phyloP scores from a whole-genome alignment of 1,140 invertebrate genomes.

The Chrysoperla carnea region DNA sequence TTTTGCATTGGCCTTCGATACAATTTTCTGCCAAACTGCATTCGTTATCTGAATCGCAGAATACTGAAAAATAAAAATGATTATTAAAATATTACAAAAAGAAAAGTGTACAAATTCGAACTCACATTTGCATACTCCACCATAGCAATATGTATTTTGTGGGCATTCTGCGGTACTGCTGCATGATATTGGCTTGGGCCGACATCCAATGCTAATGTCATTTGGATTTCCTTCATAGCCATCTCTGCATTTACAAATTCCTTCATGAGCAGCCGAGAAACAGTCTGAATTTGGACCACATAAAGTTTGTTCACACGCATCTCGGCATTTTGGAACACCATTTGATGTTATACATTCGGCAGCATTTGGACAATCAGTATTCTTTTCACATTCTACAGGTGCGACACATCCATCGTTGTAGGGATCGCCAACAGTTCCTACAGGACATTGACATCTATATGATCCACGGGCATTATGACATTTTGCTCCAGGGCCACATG shows the following conservation, averaged over 20 bases:
- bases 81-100: constrained; percentile 4
- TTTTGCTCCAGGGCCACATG: constrained; percentile 63
- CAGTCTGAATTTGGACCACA: constrained; percentile 79
- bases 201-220: constrained; percentile 51
- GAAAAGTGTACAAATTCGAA: constrained; percentile 5
- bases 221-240: constrained; percentile 61
- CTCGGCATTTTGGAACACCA: constrained; percentile 51
- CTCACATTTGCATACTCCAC: constrained; percentile 62
- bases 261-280: constrained; percentile 45
- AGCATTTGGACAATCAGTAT: constrained; percentile 58
- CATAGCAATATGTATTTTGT: constrained; percentile 63
- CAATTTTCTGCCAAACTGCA: constrained; percentile 64
- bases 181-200: constrained; percentile 54
- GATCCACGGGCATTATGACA: constrained; percentile 70
- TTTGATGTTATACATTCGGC: constrained; percentile 53
- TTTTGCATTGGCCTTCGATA: constrained; percentile 60
- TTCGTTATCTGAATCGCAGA: constrained; percentile 63
- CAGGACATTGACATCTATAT: constrained; percentile 62
- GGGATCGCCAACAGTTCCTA: constrained; percentile 62
- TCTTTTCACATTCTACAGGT: constrained; percentile 55
- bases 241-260: constrained; percentile 54
- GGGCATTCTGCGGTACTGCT: constrained; percentile 51
- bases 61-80: constrained; percentile 31
- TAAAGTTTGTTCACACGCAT: constrained; percentile 52
- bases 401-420: constrained; percentile 60